phyloP scores from a whole-genome alignment of 2,113 vertebrate species.

The Prinia subflava region DNA sequence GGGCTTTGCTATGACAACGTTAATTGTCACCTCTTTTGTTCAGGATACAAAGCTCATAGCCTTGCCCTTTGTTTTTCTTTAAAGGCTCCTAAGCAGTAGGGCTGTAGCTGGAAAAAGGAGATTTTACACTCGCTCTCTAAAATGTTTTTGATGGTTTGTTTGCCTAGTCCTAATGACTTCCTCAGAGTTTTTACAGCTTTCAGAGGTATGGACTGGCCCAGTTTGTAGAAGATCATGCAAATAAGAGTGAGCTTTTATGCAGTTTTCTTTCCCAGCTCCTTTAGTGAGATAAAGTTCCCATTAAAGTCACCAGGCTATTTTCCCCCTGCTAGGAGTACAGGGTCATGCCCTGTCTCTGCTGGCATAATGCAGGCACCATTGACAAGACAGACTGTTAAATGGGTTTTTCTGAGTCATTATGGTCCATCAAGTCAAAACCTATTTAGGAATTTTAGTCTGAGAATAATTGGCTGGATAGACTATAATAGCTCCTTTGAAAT shows the following conservation, averaged over 20 bases:
- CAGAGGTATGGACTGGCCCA: slow-evolving; percentile 37
- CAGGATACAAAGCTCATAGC: not conserved
- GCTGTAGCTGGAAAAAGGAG: slow-evolving; percentile 50
- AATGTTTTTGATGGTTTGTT: slow-evolving; percentile 59
- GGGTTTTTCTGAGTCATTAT: slow-evolving; percentile 70
- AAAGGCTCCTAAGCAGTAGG: slow-evolving; percentile 41
- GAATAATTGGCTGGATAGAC: slow-evolving; percentile 70
- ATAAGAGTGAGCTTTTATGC: slow-evolving; percentile 43
- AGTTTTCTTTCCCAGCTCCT: not conserved
- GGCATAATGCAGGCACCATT: slow-evolving; percentile 65
- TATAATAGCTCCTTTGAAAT: slow-evolving; percentile 63
- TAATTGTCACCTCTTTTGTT: slow-evolving; percentile 54
- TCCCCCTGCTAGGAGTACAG: not conserved
- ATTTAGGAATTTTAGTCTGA: slow-evolving; percentile 70
- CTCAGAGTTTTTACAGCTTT: slow-evolving; percentile 50
- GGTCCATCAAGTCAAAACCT: slow-evolving; percentile 76
- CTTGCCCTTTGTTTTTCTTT: slow-evolving; percentile 46
- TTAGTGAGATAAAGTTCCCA: not conserved
- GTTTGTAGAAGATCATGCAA: slow-evolving; percentile 55
- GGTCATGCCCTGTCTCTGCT: slow-evolving; percentile 50
- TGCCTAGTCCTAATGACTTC: slow-evolving; percentile 61
- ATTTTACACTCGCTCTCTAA: slow-evolving; percentile 61
- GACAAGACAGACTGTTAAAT: slow-evolving; percentile 74
- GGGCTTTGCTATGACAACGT: slow-evolving; percentile 7
- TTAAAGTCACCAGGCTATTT: slow-evolving; percentile 20